phyloP scores from a whole-genome alignment of 1,140 invertebrate genomes.

The Araneus ventricosus region DNA sequence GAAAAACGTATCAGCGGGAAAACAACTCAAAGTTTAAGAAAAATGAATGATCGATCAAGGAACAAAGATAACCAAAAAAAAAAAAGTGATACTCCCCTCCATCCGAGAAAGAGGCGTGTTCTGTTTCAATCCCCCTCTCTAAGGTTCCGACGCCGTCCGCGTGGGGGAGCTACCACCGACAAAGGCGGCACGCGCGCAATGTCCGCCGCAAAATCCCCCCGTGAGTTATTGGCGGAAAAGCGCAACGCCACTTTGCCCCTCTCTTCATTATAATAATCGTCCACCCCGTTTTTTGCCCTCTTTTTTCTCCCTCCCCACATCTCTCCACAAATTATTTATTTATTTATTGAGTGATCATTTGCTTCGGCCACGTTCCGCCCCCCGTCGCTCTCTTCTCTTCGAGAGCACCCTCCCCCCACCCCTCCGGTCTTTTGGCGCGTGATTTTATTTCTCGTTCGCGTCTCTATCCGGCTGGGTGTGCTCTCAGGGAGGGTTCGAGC shows the following conservation, averaged over 20 bases:
- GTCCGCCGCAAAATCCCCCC: slow-evolving; percentile 24
- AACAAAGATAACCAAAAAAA: not conserved
- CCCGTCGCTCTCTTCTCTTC: not conserved
- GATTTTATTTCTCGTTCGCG: slow-evolving; percentile 46
- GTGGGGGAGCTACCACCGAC: not conserved
- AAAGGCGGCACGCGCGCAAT: slow-evolving; percentile 50
- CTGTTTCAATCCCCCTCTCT: not conserved
- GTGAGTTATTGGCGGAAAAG: slow-evolving; percentile 64
- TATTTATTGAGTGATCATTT: slow-evolving; percentile 70
- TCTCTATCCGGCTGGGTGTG: slow-evolving; percentile 29
- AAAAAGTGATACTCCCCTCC: not conserved
- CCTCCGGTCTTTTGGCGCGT: slow-evolving; percentile 8
- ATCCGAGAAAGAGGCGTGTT: slow-evolving; percentile 58
- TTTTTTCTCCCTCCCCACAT: slow-evolving; percentile 3
- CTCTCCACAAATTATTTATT: slow-evolving; percentile 60
- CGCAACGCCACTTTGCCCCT: not conserved
- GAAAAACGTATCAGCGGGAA: slow-evolving; percentile 17
- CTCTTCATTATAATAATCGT: slow-evolving; percentile 71
- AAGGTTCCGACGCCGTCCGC: slow-evolving; percentile 30
- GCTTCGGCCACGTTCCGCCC: slow-evolving; percentile 26
- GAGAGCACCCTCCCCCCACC: not conserved
- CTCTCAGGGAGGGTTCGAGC: slow-evolving; percentile 27
- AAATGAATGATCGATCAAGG: slow-evolving; percentile 20
- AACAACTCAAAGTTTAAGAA: slow-evolving; percentile 27
- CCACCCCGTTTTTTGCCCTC: slow-evolving; percentile 16